Percentiles rank a stretch among this genome's conserved stretches.
Conservation (phyloP, 2,797 vertebrate species). For the Todus mexicanus region DNA sequence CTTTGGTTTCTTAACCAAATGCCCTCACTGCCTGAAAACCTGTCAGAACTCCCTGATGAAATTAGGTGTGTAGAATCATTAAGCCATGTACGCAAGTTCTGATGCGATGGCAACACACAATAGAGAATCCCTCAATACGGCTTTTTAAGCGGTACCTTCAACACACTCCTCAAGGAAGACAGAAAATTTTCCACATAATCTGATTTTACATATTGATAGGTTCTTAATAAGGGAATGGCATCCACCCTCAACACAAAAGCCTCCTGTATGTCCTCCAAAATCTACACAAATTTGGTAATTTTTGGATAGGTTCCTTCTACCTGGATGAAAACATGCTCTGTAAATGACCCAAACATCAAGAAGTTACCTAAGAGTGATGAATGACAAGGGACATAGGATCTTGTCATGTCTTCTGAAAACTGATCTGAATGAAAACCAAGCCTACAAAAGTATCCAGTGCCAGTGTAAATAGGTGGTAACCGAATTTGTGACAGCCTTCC, state of each 20-base stretch:
- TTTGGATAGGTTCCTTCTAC: background rate
- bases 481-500: background rate
- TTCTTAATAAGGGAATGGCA: background rate
- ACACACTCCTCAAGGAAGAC: background rate
- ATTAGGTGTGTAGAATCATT: background rate
- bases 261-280: background rate
- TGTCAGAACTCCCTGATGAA: background rate
- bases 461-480: background rate
- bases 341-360: background rate
- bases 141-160: background rate
- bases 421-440: background rate
- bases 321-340: background rate
- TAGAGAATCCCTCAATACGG: background rate
- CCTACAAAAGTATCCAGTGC: background rate
- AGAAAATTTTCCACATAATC: background rate
- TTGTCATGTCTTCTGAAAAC: background rate
- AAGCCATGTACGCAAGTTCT: background rate
- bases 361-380: background rate
- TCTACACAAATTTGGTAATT: background rate
- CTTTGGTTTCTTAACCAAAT: background rate
- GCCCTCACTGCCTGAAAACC: background rate
- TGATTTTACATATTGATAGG: background rate
- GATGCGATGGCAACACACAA: background rate
- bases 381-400: background rate
- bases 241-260: background rate